Percentiles rank a stretch among this genome's conserved stretches.
Evolutionary conservation across 1,140 invertebrate genomes (phyloP).

Genomic region (Drosophila tropicalis): DNA sequence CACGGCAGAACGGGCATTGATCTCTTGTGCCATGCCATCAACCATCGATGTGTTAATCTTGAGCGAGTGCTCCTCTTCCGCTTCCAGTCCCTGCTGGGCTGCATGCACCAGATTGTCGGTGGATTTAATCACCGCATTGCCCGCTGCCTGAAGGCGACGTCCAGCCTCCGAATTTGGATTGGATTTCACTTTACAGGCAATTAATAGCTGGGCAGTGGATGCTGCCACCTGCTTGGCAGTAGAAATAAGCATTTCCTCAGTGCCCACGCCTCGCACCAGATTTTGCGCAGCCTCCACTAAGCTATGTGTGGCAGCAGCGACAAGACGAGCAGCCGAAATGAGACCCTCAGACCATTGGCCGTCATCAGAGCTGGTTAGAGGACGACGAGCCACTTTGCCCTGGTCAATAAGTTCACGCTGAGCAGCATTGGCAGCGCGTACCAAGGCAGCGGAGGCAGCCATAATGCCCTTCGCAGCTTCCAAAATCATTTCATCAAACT

Average conservation of each 20-base stretch:
- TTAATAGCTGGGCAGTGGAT: slow-evolving; percentile 97
- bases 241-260: slow-evolving; percentile 98
- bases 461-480: slow-evolving; percentile 99
- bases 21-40: slow-evolving; percentile 96
- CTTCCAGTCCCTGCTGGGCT: slow-evolving; percentile 95
- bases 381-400: slow-evolving; percentile 91
- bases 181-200: slow-evolving; percentile 99
- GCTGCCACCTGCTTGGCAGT: slow-evolving; percentile 98
- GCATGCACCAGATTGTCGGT: slow-evolving; percentile 98
- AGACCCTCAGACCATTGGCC: slow-evolving; percentile 99
- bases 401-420: slow-evolving; percentile 96
- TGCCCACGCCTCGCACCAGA: slow-evolving; percentile 96
- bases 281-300: slow-evolving; percentile 98
- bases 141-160: slow-evolving; percentile 95
- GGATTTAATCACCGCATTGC: slow-evolving; percentile 98
- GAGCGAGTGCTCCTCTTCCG: slow-evolving; percentile 94
- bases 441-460: slow-evolving; percentile 96
- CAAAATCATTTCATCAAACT: slow-evolving; percentile 99
- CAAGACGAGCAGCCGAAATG: slow-evolving; percentile 96
- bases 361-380: slow-evolving; percentile 94
- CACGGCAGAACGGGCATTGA: slow-evolving; percentile 94
- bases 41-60: slow-evolving; percentile 96
- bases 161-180: slow-evolving; percentile 97
- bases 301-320: slow-evolving; percentile 98
- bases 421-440: slow-evolving; percentile 97